These are phyloP conservation scores for Ridgeia piscesae DNA, from an alignment of 1,140 invertebrate species.

Conservation along the genomic window DNA sequence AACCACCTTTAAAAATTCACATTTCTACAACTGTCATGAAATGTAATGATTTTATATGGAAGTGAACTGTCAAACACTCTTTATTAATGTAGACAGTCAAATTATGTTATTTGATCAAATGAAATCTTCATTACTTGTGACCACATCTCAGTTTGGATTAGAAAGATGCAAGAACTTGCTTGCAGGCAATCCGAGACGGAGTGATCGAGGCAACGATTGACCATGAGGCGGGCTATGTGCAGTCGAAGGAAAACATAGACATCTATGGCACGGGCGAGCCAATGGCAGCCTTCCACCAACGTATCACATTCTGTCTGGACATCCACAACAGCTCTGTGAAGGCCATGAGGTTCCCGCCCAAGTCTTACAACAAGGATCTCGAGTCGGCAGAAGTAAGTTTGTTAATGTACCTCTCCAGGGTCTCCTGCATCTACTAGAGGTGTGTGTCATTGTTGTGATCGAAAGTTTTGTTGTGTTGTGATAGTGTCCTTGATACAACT, in stretches of 20 bases:
- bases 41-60: neutral
- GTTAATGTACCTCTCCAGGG: neutral
- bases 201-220: slow-evolving; percentile 97
- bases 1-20: neutral
- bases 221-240: slow-evolving; percentile 93
- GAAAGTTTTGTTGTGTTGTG: no score
- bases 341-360: slow-evolving; percentile 98
- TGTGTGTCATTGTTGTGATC: no score
- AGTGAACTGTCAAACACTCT: neutral
- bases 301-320: slow-evolving; percentile 96
- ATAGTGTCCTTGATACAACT: no score
- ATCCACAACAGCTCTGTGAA: slow-evolving; percentile 90
- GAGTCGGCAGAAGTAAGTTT: slow-evolving; percentile 83
- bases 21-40: neutral
- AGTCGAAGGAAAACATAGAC: slow-evolving; percentile 94
- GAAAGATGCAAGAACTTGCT: neutral
- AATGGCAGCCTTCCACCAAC: slow-evolving; percentile 93
- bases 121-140: no score
- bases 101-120: no score
- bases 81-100: no score
- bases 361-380: slow-evolving; percentile 96
- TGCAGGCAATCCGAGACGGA: slow-evolving; percentile 91
- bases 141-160: neutral
- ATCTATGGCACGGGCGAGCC: slow-evolving; percentile 97
- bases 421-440: neutral